Percentiles rank a stretch among this genome's conserved stretches.
phyloP scores from a whole-genome alignment of 1,140 invertebrate species.

The Aethina tumida region DNA sequence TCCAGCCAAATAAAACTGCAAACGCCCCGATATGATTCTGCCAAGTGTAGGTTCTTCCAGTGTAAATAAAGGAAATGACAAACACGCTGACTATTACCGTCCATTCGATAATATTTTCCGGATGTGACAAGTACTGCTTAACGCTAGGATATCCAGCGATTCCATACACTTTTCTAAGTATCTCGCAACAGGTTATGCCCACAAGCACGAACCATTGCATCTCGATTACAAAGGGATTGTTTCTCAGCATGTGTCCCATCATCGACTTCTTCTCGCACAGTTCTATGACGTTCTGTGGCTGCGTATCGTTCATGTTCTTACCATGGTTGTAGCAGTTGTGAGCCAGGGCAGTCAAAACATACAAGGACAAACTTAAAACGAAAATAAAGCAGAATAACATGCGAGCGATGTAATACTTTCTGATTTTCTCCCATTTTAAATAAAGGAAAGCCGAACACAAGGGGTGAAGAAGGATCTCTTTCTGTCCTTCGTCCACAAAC shows the following conservation, averaged over 20 bases:
- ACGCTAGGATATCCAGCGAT: slow-evolving; percentile 66
- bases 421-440: slow-evolving; percentile 80
- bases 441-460: slow-evolving; percentile 73
- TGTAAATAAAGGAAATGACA: slow-evolving; percentile 67
- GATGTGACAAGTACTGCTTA: slow-evolving; percentile 67
- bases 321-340: slow-evolving; percentile 70
- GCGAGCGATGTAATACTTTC: slow-evolving; percentile 75
- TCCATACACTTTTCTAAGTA: slow-evolving; percentile 64
- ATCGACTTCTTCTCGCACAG: slow-evolving; percentile 65
- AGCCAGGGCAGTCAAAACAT: slow-evolving; percentile 64
- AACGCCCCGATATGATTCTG: slow-evolving; percentile 75
- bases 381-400: slow-evolving; percentile 71
- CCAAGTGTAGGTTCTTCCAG: slow-evolving; percentile 66
- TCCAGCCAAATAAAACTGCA: slow-evolving; percentile 74
- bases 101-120: slow-evolving; percentile 78
- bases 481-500: slow-evolving; percentile 73
- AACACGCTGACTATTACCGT: slow-evolving; percentile 73
- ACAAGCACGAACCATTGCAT: slow-evolving; percentile 69
- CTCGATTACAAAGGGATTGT: slow-evolving; percentile 61
- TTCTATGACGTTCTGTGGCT: slow-evolving; percentile 46
- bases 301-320: slow-evolving; percentile 55
- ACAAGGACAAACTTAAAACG: slow-evolving; percentile 64
- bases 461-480: slow-evolving; percentile 71
- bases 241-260: slow-evolving; percentile 56
- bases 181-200: slow-evolving; percentile 62